Evolutionary conservation across 2,888 invertebrate species (phyloP), one percentile per base, ranked within the genome.

Genomic region (Aradus depressus): DNA sequence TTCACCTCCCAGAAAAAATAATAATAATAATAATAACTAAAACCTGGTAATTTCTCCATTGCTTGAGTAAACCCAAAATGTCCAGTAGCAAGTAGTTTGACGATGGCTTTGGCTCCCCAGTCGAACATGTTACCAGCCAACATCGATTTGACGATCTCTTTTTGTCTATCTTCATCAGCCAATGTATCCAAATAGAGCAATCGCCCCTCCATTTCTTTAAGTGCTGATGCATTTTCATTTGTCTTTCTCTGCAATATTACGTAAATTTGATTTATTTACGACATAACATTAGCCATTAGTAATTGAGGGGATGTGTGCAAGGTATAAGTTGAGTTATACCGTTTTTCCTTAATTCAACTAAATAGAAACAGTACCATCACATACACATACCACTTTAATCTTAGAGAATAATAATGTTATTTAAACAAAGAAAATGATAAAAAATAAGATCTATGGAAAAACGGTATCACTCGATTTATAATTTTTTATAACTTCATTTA

Each of bases 91-190:
- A 95, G 74, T 57, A 95, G 80, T 60, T 79, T 76, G 14, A 84
- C 80, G 3, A 92, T 86, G 64, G 90, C 91, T 67, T 85, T 83
- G 2, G 96, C 92, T 47, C 96, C 96, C 91, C 93, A 95, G 68
- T 97, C 96, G 72, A 96, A 96, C 72, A 96, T 90, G 68, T 96
- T 97, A 21, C 95, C 90, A 65, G 76, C 73, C 32, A 81, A 65
- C 32, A 79, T 64, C 12, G 76, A 76, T 66, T 74, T 65, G 18
- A 75, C 70, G 18, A 80, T 62, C 43, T 71, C 70, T 57, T 71
- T 41, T 14, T 59, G 57, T 10, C 60, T 52, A 25, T 60, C 56
- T 3, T 32, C 31, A n/a, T 51, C 25, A 10, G 66, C 66, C 21
- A 69, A 56, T 1, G 64, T 62, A 47, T 70, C 70, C 44, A 70